phyloP scores from a whole-genome alignment of 2,113 vertebrate genomes.

The Marmota flaviventris region DNA sequence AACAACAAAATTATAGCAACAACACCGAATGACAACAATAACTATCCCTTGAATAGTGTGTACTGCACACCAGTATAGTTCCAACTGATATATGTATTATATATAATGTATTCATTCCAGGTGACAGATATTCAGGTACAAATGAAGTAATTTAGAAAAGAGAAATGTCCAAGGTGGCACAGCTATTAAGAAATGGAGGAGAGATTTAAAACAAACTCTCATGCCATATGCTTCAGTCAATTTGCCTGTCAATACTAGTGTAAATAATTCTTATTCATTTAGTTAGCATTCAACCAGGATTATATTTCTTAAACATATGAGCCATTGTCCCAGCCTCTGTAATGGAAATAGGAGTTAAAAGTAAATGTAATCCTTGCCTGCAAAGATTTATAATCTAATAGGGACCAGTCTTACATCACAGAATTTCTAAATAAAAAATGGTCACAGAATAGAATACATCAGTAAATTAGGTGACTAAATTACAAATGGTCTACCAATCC shows the following conservation, averaged over 20 bases:
- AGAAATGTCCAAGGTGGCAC: background rate
- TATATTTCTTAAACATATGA: background rate
- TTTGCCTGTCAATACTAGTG: background rate
- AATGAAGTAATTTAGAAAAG: background rate
- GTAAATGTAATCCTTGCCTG: background rate
- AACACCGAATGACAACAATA: background rate
- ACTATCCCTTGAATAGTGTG: background rate
- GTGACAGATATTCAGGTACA: background rate
- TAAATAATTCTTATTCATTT: background rate
- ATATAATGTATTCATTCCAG: background rate
- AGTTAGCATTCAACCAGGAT: background rate
- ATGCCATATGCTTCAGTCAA: background rate
- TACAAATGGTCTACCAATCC: background rate
- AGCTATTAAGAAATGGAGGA: background rate
- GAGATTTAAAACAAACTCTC: slow-evolving; percentile 14
- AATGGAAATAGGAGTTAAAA: background rate
- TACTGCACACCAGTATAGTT: background rate
- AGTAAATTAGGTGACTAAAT: background rate
- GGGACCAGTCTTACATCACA: background rate
- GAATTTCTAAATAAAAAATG: background rate
- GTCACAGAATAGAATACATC: background rate
- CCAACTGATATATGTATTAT: background rate
- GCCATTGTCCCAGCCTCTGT: background rate
- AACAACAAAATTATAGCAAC: background rate
- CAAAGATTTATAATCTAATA: background rate